Base-by-base conservation (phyloP, 2,888 invertebrate genomes). In the Eupithecia insigniata region DNA sequence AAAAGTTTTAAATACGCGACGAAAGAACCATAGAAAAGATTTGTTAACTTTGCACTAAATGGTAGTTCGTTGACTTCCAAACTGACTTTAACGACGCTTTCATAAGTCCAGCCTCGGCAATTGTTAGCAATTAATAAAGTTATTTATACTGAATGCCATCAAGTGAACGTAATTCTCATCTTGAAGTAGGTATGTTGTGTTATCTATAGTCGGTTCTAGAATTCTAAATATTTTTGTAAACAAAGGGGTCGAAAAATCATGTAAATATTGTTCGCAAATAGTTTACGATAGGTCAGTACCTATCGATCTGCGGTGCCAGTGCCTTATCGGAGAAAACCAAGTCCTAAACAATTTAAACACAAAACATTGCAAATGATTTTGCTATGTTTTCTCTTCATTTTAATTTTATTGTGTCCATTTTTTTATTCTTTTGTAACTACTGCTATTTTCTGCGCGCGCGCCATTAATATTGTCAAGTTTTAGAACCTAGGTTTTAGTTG, bases 91-190 rank as follows among this genome's bases (percentile, higher is more conserved):
- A 80, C 74, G 28, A 73, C 61, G 67, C 61, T 72, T 71, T 69
- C 71, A 79, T 81, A 80, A 51, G 51, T 51, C 22, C 80, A 82
- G 81, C 79, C 70, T 74, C 77, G 73, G 77, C 84, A 85, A 84
- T 85, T 86, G 84, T 76, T 77, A 75, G 66, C 82, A 85, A 84
- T 85, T 82, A 84, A 78, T 75, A 76, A 80, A 80, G 73, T 78
- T 77, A 81, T 78, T 80, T 78, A 66, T 67, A 72, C 51, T 65
- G 60, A 36, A 68, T 74, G 66, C 69, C 69, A 51, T 72, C 64
- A 55, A 72, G 67, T 75, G 71, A 60, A 2, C 58, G 60, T 51
- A 51, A 51, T 51, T 51, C 12, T 4, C 30, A 58, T 58, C 70
- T 74, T 22, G 64, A 30, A 60, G 51, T 43, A 34, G 34, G 18